Conservation (phyloP, 2,797 vertebrate genomes). For the Bradypodion ventrale region DNA sequence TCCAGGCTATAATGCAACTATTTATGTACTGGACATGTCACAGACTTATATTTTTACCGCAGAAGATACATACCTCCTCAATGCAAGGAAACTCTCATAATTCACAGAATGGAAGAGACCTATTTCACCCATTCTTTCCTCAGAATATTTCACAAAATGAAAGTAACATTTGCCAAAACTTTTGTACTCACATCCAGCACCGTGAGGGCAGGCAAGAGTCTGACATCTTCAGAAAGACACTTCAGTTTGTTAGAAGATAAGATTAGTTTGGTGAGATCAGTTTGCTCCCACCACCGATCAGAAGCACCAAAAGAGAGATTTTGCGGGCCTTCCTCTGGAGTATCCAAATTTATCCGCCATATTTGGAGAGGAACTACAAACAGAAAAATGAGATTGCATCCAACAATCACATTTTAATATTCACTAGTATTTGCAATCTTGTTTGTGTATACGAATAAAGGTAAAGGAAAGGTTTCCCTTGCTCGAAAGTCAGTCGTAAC, state of each 20-base stretch:
- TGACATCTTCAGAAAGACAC: conserved; percentile 86
- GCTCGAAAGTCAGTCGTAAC: no score
- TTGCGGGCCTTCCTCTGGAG: conserved; percentile 85
- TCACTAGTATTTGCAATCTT: accelerated
- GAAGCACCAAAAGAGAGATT: conserved; percentile 81
- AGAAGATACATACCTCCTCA: neutral
- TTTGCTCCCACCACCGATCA: conserved; percentile 97
- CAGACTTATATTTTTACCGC: neutral
- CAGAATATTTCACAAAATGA: accelerated
- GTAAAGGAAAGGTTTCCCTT: no score
- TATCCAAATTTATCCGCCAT: conserved; percentile 90
- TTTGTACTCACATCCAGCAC: conserved; percentile 85
- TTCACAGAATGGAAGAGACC: neutral
- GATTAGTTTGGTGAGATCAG: conserved; percentile 89
- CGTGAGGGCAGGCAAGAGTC: conserved; percentile 83
- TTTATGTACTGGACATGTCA: neutral
- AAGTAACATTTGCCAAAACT: accelerated
- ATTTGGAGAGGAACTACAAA: conserved; percentile 86
- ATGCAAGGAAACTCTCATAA: neutral
- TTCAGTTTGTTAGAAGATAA: conserved; percentile 91
- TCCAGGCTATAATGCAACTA: neutral
- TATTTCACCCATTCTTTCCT: accelerated
- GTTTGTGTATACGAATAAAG: no score
- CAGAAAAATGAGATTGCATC: neutral
- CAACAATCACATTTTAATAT: accelerated